Percentiles rank a stretch among this genome's conserved stretches.
phyloP scores from a whole-genome alignment of 1,140 invertebrate species.

The Polypedilum vanderplanki region DNA sequence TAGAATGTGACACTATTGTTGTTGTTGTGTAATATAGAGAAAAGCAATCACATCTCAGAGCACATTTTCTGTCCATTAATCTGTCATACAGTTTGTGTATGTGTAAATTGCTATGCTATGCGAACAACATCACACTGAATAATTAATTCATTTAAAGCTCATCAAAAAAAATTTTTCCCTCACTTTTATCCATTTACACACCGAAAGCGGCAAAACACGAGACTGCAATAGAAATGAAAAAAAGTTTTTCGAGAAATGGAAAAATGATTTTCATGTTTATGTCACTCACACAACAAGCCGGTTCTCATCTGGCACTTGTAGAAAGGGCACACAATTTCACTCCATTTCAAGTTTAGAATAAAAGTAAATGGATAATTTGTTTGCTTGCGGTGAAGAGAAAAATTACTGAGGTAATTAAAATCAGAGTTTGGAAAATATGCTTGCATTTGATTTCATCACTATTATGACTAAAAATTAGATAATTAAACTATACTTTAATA shows the following conservation, averaged over 20 bases:
- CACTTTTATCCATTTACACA: neutral
- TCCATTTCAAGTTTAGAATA: too few species aligned
- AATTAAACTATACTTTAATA: too few species aligned
- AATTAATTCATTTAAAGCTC: neutral
- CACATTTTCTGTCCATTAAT: neutral
- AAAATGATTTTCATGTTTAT: constrained; percentile 22
- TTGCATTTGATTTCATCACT: too few species aligned
- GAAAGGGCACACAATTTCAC: neutral
- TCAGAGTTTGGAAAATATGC: too few species aligned
- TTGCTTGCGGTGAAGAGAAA: too few species aligned
- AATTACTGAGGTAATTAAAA: too few species aligned
- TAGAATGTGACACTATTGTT: too few species aligned
- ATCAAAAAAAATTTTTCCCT: neutral
- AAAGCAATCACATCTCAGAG: too few species aligned
- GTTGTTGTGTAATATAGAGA: too few species aligned
- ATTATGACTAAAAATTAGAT: too few species aligned
- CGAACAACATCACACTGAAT: neutral
- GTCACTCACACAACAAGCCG: constrained; percentile 8
- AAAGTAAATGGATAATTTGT: too few species aligned
- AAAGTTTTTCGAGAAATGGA: neutral
- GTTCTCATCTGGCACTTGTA: constrained; percentile 14
- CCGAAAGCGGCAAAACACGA: neutral
- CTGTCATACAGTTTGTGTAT: neutral
- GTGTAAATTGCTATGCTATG: neutral
- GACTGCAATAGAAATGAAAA: neutral